Evolutionary conservation across 1,140 invertebrate species (phyloP).

Genomic region (Apis dorsata): DNA sequence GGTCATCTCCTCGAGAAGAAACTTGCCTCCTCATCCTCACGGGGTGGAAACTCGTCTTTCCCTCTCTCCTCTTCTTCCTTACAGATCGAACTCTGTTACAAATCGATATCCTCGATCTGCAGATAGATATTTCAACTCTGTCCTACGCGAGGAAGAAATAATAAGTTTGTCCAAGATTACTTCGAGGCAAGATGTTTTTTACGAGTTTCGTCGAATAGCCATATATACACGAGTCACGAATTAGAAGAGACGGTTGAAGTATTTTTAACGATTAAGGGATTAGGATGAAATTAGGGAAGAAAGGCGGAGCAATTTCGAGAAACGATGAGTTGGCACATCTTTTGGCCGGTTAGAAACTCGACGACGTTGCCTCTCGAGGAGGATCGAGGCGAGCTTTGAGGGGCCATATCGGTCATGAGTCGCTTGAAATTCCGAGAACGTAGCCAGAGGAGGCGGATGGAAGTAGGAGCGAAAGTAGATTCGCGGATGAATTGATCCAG

Average conservation of each 20-base stretch:
- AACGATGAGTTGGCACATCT: not conserved
- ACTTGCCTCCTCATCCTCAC: slow-evolving; percentile 20
- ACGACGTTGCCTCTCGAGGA: not conserved
- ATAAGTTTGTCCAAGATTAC: too few species aligned
- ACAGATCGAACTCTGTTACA: not conserved
- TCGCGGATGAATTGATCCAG: not conserved
- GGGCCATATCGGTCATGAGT: not conserved
- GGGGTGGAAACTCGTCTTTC: not conserved
- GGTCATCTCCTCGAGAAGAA: slow-evolving; percentile 11
- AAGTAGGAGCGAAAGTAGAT: not conserved
- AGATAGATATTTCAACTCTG: too few species aligned
- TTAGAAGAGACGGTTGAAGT: too few species aligned
- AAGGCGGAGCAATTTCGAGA: not conserved
- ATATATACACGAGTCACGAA: too few species aligned
- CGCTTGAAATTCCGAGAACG: slow-evolving; percentile 12
- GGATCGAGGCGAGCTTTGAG: too few species aligned
- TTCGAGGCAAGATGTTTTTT: too few species aligned
- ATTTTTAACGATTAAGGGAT: too few species aligned
- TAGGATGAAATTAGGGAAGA: too few species aligned
- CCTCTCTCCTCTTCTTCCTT: not conserved
- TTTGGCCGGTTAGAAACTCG: not conserved
- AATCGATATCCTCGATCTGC: not conserved
- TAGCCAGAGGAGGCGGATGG: not conserved
- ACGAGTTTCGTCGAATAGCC: too few species aligned
- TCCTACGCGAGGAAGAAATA: not conserved